Evolutionary conservation across 2,797 vertebrate genomes (phyloP).

Genomic region (Tarsius wallacei): DNA sequence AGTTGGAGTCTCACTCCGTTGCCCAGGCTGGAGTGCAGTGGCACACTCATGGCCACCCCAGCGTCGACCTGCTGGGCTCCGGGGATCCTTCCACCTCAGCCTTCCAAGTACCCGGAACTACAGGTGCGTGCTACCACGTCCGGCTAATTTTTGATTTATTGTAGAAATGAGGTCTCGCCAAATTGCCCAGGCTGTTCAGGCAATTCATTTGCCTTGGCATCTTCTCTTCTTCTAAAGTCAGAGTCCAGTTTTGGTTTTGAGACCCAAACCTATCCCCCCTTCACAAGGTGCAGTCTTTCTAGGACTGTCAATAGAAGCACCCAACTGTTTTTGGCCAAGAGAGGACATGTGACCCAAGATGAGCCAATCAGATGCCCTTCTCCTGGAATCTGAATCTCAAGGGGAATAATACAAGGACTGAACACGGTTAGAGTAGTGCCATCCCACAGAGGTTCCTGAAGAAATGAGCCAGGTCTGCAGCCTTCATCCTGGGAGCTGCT

Average conservation of each 20-base stretch:
- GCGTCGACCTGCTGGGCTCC: no score
- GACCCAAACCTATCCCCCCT: background rate
- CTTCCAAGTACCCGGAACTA: no score
- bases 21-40: no score
- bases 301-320: background rate
- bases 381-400: background rate
- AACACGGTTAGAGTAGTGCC: background rate
- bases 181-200: no score
- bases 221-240: constrained; percentile 1
- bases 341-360: background rate
- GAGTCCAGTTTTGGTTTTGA: constrained; percentile 25
- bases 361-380: background rate
- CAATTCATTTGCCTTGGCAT: background rate
- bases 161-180: no score
- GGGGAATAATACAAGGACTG: background rate
- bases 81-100: no score
- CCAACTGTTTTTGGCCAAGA: background rate
- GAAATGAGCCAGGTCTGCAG: background rate
- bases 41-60: no score
- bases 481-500: background rate
- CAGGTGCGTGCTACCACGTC: no score
- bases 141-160: no score
- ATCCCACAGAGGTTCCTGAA: background rate
- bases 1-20: no score
- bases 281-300: background rate